Conservation (phyloP, 2,888 invertebrate species). For the Platynereis dumerilii region DNA sequence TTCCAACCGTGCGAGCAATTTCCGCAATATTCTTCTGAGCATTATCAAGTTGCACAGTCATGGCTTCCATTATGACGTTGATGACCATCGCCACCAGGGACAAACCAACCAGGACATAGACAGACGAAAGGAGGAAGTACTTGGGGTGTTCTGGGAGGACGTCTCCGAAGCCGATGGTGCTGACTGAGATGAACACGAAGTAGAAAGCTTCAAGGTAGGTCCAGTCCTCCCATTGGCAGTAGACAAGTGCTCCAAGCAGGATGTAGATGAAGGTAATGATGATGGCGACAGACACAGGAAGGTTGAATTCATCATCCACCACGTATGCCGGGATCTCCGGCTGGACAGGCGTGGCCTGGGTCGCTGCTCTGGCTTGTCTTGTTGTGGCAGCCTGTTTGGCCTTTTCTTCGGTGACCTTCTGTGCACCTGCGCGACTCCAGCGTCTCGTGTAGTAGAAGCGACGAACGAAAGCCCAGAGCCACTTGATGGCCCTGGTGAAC, state of each 20-base stretch:
- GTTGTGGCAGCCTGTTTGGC: no score
- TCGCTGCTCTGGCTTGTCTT: not conserved
- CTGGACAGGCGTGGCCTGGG: not conserved
- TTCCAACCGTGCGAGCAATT: slow-evolving; percentile 21
- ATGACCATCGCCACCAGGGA: slow-evolving; percentile 97
- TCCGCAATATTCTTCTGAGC: slow-evolving; percentile 45
- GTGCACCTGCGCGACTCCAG: slow-evolving; percentile 66
- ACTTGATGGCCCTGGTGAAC: slow-evolving; percentile 88
- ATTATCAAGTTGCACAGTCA: slow-evolving; percentile 40
- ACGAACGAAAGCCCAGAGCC: slow-evolving; percentile 71
- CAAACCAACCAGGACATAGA: slow-evolving; percentile 91
- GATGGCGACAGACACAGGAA: slow-evolving; percentile 90
- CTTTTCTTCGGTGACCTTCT: slow-evolving; percentile 2
- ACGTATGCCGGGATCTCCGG: not conserved
- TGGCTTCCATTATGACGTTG: slow-evolving; percentile 76
- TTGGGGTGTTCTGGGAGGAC: slow-evolving; percentile 85
- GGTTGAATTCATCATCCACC: slow-evolving; percentile 79
- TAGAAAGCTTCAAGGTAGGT: slow-evolving; percentile 93
- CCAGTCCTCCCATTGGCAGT: slow-evolving; percentile 73
- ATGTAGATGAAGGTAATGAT: slow-evolving; percentile 84
- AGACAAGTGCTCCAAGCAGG: slow-evolving; percentile 82
- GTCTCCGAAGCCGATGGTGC: slow-evolving; percentile 97
- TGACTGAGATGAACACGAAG: slow-evolving; percentile 96
- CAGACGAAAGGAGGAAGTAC: slow-evolving; percentile 88
- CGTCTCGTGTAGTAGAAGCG: slow-evolving; percentile 78